Percentiles rank a stretch among this genome's conserved stretches.
These are phyloP conservation scores for Panthera leo DNA, from an alignment of 2,113 vertebrate genomes.

Conservation along the genomic window DNA sequence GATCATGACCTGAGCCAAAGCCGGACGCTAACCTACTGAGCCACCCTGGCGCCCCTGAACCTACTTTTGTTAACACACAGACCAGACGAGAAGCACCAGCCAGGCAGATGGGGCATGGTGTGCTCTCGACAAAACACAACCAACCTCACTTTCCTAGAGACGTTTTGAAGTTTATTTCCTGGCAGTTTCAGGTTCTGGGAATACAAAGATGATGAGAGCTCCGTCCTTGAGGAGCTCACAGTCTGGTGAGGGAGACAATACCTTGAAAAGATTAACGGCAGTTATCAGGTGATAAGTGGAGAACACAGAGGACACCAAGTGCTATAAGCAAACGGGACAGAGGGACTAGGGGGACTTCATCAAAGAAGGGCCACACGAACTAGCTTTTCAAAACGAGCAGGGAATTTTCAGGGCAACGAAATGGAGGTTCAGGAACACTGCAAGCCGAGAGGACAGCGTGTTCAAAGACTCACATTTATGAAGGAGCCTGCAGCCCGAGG, in stretches of 20 bases:
- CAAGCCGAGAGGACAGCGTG: not conserved
- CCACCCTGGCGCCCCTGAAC: not conserved
- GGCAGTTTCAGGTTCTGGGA: not conserved
- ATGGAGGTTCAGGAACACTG: not conserved
- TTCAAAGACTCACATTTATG: not conserved
- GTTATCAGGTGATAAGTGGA: not conserved
- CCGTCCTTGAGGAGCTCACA: not conserved
- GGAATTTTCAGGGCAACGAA: not conserved
- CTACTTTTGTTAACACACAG: not conserved
- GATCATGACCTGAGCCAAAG: too few species aligned
- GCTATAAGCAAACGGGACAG: not conserved
- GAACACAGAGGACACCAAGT: not conserved
- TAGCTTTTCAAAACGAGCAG: not conserved
- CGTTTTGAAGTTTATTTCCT: not conserved
- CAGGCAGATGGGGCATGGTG: not conserved
- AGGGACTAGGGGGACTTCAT: not conserved
- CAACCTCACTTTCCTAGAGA: not conserved
- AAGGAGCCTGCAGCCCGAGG: not conserved
- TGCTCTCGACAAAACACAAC: not conserved
- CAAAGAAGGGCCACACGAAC: not conserved
- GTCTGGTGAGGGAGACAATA: not conserved
- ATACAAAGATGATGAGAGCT: not conserved
- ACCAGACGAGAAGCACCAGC: not conserved
- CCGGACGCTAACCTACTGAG: too few species aligned
- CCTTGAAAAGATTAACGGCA: not conserved